phyloP scores from a whole-genome alignment of 2,888 invertebrate species.

The Drosophila rellima region DNA sequence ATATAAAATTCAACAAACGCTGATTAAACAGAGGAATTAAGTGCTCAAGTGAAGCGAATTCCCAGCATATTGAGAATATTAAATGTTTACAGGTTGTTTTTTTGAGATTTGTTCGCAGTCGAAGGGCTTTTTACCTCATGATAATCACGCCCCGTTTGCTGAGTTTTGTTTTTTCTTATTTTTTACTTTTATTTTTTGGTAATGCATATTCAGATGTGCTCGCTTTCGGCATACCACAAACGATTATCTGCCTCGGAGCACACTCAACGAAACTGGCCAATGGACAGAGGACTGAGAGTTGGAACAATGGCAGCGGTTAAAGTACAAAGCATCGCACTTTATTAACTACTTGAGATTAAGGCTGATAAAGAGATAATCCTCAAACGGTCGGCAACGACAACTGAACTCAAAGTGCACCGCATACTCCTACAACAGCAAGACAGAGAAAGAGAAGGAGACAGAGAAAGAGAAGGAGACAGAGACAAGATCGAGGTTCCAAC shows the following conservation, averaged over 20 bases:
- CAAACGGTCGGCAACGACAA: constrained; percentile 73
- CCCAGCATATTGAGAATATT: constrained; percentile 1
- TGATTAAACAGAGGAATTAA: constrained; percentile 11
- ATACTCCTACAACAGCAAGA: constrained; percentile 56
- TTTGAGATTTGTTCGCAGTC: constrained; percentile 4
- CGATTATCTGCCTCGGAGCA: constrained; percentile 81
- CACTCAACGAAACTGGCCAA: constrained; percentile 62
- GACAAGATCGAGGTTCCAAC: constrained; percentile 26
- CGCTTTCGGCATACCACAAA: constrained; percentile 80
- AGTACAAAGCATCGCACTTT: constrained; percentile 85
- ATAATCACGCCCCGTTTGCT: constrained; percentile 53
- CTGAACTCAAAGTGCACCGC: constrained; percentile 67
- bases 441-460: background rate
- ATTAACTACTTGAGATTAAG: constrained; percentile 85
- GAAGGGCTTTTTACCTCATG: constrained; percentile 52
- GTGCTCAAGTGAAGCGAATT: constrained; percentile 6
- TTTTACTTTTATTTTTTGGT: constrained; percentile 16
- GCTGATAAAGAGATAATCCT: constrained; percentile 85
- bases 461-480: constrained; percentile 1
- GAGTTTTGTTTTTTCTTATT: constrained; percentile 2
- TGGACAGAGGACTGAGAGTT: constrained; percentile 37
- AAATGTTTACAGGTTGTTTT: constrained; percentile 7
- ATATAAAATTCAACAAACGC: background rate
- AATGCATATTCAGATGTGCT: constrained; percentile 59
- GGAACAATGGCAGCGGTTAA: constrained; percentile 79